Base-by-base conservation (phyloP, 2,888 invertebrate genomes). In the Drosophila planitibia region DNA sequence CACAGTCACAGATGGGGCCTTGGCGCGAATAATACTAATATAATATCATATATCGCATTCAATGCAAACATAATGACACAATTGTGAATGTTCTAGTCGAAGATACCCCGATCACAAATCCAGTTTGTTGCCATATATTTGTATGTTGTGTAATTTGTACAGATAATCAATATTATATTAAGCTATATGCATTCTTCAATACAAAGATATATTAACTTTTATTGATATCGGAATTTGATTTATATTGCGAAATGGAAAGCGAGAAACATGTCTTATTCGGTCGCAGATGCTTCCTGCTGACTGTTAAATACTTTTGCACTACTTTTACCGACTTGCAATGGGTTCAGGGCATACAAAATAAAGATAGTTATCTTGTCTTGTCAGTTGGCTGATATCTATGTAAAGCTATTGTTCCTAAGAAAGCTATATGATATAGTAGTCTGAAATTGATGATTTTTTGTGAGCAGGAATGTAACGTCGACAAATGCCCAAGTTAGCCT, bases 161-260 rank as follows among this genome's bases (percentile, higher is more conserved):
- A n/a, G 41, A n/a, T n/a, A 53, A 58, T 58, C 33, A 41, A 63
- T 35, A 7, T 32, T 33, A 47, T 14, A 6, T 16, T 16, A 37
- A 6, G 37, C 6, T 6, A 3, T 16, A 37, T 3, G 16, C 37
- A 37, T 14, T 37, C 37, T 6, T 37, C 14, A 22, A 6, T 14
- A 6, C 1, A 22, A 10, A 41, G 4, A 4, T n/a, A 41, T n/a
- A n/a, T n/a, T 2, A 7, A 16, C 1, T 14, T 22, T 2, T 7
- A 22, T 47, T 41, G 4, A 10, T 10, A n/a, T n/a, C n/a, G 10
- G 10, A n/a, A 0, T 12, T 41, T 10, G 10, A 12, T 41, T 41
- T 10, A 12, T 12, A 12, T 41, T 41, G 41, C 4, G 41, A n/a
- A 41, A 10, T 12, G n/a, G n/a, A n/a, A 10, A 4, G 10, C 33